Evolutionary conservation across 1,140 invertebrate genomes (phyloP), one percentile per base, ranked within the genome.

Genomic region (Bombus impatiens): DNA sequence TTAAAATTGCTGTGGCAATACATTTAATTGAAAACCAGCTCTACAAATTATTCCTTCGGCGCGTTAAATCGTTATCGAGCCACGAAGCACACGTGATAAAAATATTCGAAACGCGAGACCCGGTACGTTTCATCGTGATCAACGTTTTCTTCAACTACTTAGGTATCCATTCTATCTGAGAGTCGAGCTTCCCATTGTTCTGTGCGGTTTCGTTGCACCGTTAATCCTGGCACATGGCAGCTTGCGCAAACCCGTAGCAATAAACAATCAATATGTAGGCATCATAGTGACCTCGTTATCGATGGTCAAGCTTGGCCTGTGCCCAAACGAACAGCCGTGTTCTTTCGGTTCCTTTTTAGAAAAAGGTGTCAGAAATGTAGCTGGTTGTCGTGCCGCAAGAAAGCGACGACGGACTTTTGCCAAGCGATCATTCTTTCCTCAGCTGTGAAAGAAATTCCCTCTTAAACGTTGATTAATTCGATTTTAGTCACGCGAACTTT

Each of bases 261-360:
- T 90, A 89, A 87, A 89, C 78, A 89, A 87, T 87, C 88, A 70
- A 90, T 90, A 89, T 77, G 78, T 81, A 78, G 74, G 62, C 75
- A 82, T 78, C 78, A 79, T 72, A 87, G 81, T 59, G 78, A 84
- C 82, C 86, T 86, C 85, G 70, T 90, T 90, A 85, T 87, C 88
- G 78, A 78, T 40, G 57, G 86, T 87, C 84, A 82, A 68, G 78
- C 78, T 87, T 90, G 86, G 88, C 89, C 32, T 32, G 35, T 12
- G 75, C 37, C 79, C 88, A 90, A 59, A 70, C 75, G 65, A 77
- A 81, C 22, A 35, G 47, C 37, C 65, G 18, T 42, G 83, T 88
- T 77, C 68, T 70, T 76, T 88, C 68, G 44, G 53, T 70, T 53
- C 53, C 35, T 68, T 59, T 78, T 28, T 9, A 53, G 47, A 83